Evolutionary conservation across 2,113 vertebrate species (phyloP), one percentile per base, ranked within the genome.

Genomic region (Festucalex cinctus): DNA sequence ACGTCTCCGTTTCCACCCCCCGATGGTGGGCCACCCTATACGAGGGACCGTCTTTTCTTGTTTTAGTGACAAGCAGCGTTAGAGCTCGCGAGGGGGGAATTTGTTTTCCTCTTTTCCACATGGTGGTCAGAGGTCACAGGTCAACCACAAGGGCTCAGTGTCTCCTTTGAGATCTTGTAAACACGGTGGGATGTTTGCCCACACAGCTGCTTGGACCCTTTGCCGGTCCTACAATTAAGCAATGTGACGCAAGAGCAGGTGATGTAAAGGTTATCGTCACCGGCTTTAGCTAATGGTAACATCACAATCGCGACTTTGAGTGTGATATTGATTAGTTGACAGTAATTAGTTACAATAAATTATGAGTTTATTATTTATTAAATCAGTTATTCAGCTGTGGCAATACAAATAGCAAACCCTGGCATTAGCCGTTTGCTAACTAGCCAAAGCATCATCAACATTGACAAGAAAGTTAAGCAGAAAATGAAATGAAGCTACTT

Each of bases 111-210:
- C 6, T 49, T 53, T 36, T 44, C 44, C 62, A 36, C 49, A 54
- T 39, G 65, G 20, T 49, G 63, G 70, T 73, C 69, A 64, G 35
- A 24, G 75, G 65, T 81, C 73, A 70, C 17, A 67, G 70, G 70
- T 80, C 73, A 68, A 35, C 63, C 12, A 1, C 35, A n/a, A 63
- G 62, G 68, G 65, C 67, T 67, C 26, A 37, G 20, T 14, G 66
- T 68, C 51, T 65, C 49, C 24, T 48, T 74, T 48, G 49, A 66
- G 26, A 44, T 56, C 56, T 49, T 65, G 5, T 53, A 69, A 67
- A 66, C 65, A 70, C 7, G 36, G 10, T 19, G n/a, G 41, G 36
- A 63, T 62, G 68, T 69, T 82, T 60, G 62, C 71, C 19, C 22
- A 60, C 48, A 66, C 62, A 73, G 69, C 73, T 68, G 64, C 51